Conservation (phyloP, 2,888 invertebrate genomes). For the Zeuzera pyrina region DNA sequence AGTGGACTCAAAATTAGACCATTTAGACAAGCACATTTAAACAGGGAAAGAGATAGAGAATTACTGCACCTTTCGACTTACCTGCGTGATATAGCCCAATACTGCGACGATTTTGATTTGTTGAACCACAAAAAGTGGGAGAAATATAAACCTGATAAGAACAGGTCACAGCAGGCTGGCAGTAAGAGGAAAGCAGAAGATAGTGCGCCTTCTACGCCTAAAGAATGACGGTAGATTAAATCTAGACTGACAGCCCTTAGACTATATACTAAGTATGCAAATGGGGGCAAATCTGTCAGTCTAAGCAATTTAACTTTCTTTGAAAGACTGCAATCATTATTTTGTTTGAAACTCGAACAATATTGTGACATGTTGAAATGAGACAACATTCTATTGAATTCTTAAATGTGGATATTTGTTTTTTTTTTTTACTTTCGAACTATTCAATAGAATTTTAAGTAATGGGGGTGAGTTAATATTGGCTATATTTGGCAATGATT, state of each 20-base stretch:
- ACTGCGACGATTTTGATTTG: conserved; percentile 85
- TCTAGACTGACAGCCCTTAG: not conserved
- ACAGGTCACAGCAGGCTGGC: conserved; percentile 36
- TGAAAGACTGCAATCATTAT: too few species aligned
- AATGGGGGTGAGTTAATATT: too few species aligned
- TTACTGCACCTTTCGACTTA: conserved; percentile 85
- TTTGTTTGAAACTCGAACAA: too few species aligned
- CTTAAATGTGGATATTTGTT: too few species aligned
- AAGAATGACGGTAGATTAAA: conserved; percentile 44
- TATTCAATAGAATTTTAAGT: too few species aligned
- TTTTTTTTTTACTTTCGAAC: too few species aligned
- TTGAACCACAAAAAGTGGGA: conserved; percentile 96
- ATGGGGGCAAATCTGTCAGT: too few species aligned
- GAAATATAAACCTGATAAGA: conserved; percentile 75
- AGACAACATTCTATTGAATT: too few species aligned
- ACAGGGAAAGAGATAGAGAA: conserved; percentile 88
- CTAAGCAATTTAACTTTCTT: too few species aligned
- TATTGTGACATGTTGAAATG: too few species aligned
- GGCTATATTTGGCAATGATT: too few species aligned
- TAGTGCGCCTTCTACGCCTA: conserved; percentile 38
- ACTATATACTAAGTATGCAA: too few species aligned
- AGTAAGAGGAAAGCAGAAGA: conserved; percentile 67
- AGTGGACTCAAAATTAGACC: conserved; percentile 92
- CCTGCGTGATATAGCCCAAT: conserved; percentile 84
- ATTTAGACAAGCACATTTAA: conserved; percentile 92